Evolutionary conservation across 2,113 vertebrate species (phyloP), one percentile per base, ranked within the genome.

Genomic region (Bettongia penicillata): DNA sequence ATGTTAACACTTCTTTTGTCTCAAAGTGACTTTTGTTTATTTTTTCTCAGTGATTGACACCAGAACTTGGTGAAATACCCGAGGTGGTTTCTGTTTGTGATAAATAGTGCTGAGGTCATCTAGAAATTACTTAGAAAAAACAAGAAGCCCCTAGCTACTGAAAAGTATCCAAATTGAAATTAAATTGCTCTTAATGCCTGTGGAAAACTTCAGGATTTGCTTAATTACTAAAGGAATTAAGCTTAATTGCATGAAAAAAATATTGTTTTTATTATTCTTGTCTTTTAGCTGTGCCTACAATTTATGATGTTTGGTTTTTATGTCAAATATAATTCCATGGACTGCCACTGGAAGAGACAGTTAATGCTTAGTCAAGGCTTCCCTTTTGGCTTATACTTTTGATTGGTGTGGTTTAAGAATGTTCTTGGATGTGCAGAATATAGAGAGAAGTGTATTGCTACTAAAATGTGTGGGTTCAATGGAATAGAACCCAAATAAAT

Each of bases 271-370:
- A 9, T 47, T 50, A 92, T 91, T 77, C 51, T 50, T 3, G 0
- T 49, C 31, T 26, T 68, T 5, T 7, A 7, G 23, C 31, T 93
- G 4, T 23, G 1, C 2, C 31, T 89, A 49, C 48, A 90, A 50
- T 92, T 90, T 12, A 23, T 26, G 53, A 89, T 8, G 0, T 1
- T 26, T n/a, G 24, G 24, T 68, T 50, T 90, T 94, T 25, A 3
- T 31, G 43, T 48, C 43, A 16, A 7, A 68, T 90, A 31, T 12
- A 23, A 97, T 11, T 24, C 25, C 28, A 1, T 7, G 0, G n/a
- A 53, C 43, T 2, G 47, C 11, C 31, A 0, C 1, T 14, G 52
- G 0, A 0, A 7, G 9, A 53, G 61, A 37, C 0, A 0, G n/a
- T 53, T 61, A 5, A 26, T 37, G 14, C 43, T 84, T 48, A 23